Evolutionary conservation across 1,140 invertebrate species (phyloP).

Genomic region (Drosophila pseudoobscura): DNA sequence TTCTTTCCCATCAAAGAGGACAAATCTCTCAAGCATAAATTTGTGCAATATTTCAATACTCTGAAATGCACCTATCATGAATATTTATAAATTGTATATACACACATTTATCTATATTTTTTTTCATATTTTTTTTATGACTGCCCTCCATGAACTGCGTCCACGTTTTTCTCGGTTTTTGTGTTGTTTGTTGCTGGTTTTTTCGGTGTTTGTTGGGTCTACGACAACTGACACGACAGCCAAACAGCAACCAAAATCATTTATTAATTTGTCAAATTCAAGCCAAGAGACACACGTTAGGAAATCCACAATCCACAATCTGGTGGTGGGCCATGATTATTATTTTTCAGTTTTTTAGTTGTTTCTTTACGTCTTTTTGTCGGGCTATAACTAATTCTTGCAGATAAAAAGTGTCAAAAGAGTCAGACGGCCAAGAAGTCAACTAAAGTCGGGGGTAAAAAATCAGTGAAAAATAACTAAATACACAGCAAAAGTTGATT

Average conservation of each 20-base stretch:
- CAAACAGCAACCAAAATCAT: constrained; percentile 43
- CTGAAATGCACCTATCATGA: constrained; percentile 28
- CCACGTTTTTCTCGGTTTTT: constrained; percentile 36
- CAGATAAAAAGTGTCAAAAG: constrained; percentile 61
- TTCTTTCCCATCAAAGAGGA: neutral
- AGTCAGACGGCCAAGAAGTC: constrained; percentile 57
- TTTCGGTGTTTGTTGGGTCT: constrained; percentile 13
- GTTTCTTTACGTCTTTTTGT: constrained; percentile 1
- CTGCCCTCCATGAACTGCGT: constrained; percentile 46
- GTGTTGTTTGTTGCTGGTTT: constrained; percentile 12
- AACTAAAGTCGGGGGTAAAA: constrained; percentile 33
- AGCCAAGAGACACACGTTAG: constrained; percentile 55
- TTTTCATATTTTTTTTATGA: constrained; percentile 29
- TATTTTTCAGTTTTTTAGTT: constrained; percentile 15
- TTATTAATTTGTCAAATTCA: constrained; percentile 65
- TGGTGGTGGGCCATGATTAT: constrained; percentile 31
- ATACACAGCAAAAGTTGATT: constrained; percentile 25
- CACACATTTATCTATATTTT: constrained; percentile 23
- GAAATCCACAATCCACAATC: constrained; percentile 39
- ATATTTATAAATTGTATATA: constrained; percentile 46
- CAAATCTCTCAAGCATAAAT: constrained; percentile 1
- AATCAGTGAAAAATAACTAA: constrained; percentile 31
- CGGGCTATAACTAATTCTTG: constrained; percentile 58
- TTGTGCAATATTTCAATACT: constrained; percentile 20
- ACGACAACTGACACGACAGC: constrained; percentile 46